These are phyloP conservation scores for Castor canadensis DNA, from an alignment of 2,113 vertebrate genomes.

Conservation along the genomic window DNA sequence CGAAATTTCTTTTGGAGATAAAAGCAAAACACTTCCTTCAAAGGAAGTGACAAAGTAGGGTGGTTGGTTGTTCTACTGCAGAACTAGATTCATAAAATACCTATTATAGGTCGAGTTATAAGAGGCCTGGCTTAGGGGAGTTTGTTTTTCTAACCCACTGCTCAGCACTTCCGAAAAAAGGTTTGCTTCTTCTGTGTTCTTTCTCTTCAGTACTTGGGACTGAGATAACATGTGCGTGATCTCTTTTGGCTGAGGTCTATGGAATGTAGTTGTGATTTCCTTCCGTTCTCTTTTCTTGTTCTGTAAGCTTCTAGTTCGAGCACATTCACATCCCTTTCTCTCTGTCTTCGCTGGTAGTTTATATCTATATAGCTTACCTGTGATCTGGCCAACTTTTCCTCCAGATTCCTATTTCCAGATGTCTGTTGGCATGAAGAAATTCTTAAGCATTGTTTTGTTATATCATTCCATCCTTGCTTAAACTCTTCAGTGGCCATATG, in stretches of 20 bases:
- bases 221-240: background rate
- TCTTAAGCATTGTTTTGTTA: background rate
- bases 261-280: background rate
- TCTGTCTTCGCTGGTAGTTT: background rate
- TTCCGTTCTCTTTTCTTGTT: background rate
- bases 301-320: background rate
- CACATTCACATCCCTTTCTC: background rate
- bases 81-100: background rate
- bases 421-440: background rate
- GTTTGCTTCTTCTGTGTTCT: background rate
- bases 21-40: background rate
- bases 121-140: background rate
- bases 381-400: background rate
- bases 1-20: background rate
- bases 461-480: background rate
- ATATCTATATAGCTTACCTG: background rate
- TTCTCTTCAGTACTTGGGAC: background rate
- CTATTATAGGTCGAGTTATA: too few relatives aligned
- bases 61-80: background rate
- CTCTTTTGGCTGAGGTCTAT: background rate
- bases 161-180: background rate
- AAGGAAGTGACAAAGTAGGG: constrained; percentile 9
- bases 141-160: background rate
- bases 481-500: background rate
- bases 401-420: background rate